phyloP scores from a whole-genome alignment of 2,113 vertebrate species.

The Nyctereutes procyonoides region DNA sequence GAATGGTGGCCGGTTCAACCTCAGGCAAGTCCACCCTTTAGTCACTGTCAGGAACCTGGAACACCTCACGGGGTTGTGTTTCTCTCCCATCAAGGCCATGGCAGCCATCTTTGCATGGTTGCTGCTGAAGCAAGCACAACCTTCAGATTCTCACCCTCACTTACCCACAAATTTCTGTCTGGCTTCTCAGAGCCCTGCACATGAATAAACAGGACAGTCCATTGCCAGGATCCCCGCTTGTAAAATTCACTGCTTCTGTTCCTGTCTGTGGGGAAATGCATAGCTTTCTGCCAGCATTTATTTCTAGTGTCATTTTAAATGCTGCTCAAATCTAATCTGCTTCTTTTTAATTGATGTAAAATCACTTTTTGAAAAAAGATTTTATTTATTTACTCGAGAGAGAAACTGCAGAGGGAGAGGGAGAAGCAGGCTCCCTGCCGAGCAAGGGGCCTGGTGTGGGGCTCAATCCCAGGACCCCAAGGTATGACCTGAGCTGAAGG shows the following conservation, averaged over 20 bases:
- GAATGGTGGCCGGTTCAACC: neutral
- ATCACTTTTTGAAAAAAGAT: neutral
- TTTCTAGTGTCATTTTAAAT: neutral
- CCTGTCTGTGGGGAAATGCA: neutral
- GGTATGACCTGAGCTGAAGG: too few species aligned
- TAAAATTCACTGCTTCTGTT: neutral
- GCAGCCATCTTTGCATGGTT: neutral
- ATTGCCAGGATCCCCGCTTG: neutral
- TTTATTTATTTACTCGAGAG: too few species aligned
- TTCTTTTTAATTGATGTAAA: slow-evolving; percentile 7
- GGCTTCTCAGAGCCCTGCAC: neutral
- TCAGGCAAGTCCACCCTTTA: neutral
- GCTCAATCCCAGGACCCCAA: too few species aligned
- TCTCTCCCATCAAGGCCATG: neutral
- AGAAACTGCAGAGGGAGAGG: too few species aligned
- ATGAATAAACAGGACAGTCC: neutral
- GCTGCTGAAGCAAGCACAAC: neutral
- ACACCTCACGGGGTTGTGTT: neutral
- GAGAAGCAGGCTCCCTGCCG: too few species aligned
- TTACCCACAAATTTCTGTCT: neutral
- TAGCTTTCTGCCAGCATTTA: neutral
- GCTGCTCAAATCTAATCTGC: neutral
- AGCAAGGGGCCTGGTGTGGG: too few species aligned
- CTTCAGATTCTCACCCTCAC: neutral
- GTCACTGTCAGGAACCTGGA: neutral